A percentile compares a stretch with the other conserved stretches of the same genome.
Conservation (phyloP, 2,113 vertebrate genomes). For the Thermophis baileyi region DNA sequence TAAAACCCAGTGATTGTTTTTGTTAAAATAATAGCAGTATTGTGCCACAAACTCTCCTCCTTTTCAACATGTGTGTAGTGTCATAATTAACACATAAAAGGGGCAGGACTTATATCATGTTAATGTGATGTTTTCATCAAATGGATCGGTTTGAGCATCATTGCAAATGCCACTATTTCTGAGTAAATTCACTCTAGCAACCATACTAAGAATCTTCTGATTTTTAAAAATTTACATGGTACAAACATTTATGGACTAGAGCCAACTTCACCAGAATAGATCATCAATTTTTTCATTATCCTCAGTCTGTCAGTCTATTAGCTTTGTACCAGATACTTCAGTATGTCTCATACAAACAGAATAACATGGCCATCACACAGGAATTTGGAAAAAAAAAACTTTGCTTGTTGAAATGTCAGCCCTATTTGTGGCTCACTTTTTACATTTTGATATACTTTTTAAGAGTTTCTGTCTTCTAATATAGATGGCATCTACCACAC, state of each 20-base stretch:
- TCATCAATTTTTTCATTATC: not conserved
- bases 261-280: not conserved
- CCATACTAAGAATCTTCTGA: not conserved
- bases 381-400: not conserved
- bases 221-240: not conserved
- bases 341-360: not conserved
- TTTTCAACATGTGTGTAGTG: not conserved
- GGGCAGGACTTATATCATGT: not conserved
- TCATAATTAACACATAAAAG: not conserved
- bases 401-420: not conserved
- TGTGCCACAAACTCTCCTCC: not conserved
- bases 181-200: not conserved
- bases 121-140: not conserved
- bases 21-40: not conserved
- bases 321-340: too few species aligned
- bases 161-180: not conserved
- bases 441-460: not conserved
- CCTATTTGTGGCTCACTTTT: not conserved
- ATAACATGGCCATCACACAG: not conserved
- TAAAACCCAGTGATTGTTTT: not conserved
- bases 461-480: not conserved
- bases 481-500: not conserved
- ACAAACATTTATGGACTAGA: not conserved
- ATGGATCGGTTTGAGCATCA: not conserved
- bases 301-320: not conserved